Conservation (phyloP, 2,888 invertebrate species). For the Euphydryas editha region DNA sequence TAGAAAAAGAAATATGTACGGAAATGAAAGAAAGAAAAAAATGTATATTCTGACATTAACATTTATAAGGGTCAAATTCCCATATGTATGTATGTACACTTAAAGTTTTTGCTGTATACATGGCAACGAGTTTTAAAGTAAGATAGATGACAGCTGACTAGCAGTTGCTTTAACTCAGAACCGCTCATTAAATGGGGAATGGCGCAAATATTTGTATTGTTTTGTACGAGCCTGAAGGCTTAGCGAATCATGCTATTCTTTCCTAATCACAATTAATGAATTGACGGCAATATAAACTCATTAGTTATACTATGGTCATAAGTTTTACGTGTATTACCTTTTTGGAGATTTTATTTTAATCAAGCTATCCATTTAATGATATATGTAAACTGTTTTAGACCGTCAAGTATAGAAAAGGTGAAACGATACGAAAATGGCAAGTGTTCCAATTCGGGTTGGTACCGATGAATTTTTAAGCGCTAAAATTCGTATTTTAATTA, state of each 20-base stretch:
- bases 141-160: not conserved
- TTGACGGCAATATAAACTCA: not conserved
- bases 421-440: too few relatives aligned
- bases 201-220: not conserved
- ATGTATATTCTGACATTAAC: not conserved
- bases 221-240: not conserved
- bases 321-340: too few relatives aligned
- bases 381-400: too few relatives aligned
- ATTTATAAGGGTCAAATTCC: conserved; percentile 1
- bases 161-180: not conserved
- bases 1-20: not conserved
- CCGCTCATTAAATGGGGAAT: not conserved
- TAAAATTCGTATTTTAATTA: too few relatives aligned
- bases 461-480: too few relatives aligned
- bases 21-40: not conserved
- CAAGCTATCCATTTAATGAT: too few relatives aligned
- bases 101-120: not conserved
- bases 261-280: not conserved
- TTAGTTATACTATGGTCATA: too few relatives aligned
- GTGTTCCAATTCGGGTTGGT: too few relatives aligned
- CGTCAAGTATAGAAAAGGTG: too few relatives aligned
- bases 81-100: not conserved
- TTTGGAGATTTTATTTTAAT: too few relatives aligned
- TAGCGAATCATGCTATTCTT: not conserved
- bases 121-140: not conserved